Conservation (phyloP, 2,888 invertebrate species). For the Nomada goodeniana region DNA sequence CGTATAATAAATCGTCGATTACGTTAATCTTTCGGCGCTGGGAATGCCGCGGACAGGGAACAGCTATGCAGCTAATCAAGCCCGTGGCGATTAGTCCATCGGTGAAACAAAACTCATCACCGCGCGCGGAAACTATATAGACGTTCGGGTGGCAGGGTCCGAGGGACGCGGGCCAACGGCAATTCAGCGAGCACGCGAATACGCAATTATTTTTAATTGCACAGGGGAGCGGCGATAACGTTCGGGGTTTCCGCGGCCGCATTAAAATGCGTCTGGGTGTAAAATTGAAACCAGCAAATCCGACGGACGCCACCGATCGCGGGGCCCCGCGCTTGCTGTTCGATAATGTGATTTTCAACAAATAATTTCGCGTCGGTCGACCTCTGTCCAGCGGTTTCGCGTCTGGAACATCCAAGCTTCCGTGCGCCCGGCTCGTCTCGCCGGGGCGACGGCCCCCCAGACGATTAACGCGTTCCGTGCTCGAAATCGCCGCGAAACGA, state of each 20-base stretch:
- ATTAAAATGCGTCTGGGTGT: conserved; percentile 72
- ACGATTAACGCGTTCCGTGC: conserved; percentile 63
- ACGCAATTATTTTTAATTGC: conserved; percentile 74
- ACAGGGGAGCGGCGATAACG: conserved; percentile 59
- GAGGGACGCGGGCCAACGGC: conserved; percentile 27
- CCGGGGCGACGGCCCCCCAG: conserved; percentile 36
- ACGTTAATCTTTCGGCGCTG: neutral
- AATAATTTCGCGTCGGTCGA: conserved; percentile 62
- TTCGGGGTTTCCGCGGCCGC: conserved; percentile 65
- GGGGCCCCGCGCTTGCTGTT: conserved; percentile 29
- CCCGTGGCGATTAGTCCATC: conserved; percentile 21
- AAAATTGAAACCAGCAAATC: conserved; percentile 70
- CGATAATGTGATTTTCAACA: conserved; percentile 71
- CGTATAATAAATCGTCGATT: neutral
- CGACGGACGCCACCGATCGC: conserved; percentile 17
- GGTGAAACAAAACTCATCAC: conserved; percentile 53
- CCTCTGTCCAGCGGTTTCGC: conserved; percentile 34
- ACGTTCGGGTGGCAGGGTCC: conserved; percentile 3
- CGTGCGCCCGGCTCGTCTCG: conserved; percentile 42
- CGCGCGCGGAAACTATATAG: conserved; percentile 2
- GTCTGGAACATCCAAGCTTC: conserved; percentile 44
- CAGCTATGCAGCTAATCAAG: conserved; percentile 14
- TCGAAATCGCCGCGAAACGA: conserved; percentile 56
- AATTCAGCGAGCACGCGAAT: conserved; percentile 52
- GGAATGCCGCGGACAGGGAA: neutral